These are phyloP conservation scores for Vicugna pacos DNA, from an alignment of 2,113 vertebrate species.

Conservation along the genomic window DNA sequence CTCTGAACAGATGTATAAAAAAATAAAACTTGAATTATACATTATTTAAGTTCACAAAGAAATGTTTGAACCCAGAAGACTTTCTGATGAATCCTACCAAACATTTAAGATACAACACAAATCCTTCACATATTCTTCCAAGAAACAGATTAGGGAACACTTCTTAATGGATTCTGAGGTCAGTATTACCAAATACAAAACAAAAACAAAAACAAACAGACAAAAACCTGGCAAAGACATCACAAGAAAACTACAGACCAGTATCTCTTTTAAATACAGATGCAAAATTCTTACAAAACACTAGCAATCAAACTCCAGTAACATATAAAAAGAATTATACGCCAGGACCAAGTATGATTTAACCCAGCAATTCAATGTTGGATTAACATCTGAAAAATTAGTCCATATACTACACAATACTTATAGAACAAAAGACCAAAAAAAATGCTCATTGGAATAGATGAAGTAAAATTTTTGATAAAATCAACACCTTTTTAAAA, in stretches of 20 bases:
- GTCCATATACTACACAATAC: not conserved
- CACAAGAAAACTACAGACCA: not conserved
- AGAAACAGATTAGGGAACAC: not conserved
- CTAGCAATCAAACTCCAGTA: not conserved
- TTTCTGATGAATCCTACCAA: not conserved
- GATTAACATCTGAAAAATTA: not conserved
- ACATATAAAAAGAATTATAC: not conserved
- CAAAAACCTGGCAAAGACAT: not conserved
- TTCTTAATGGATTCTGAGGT: not conserved
- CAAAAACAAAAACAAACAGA: not conserved
- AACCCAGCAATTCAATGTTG: not conserved
- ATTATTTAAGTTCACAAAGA: not conserved
- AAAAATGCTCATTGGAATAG: not conserved
- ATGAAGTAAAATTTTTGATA: not conserved
- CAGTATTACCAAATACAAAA: not conserved
- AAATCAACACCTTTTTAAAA: not conserved
- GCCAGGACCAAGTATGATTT: not conserved
- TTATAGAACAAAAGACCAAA: not conserved
- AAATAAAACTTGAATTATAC: not conserved
- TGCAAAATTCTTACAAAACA: not conserved
- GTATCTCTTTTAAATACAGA: not conserved
- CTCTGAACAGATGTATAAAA: not conserved
- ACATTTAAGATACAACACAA: not conserved
- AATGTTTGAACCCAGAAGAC: not conserved
- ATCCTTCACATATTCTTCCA: not conserved